phyloP scores from a whole-genome alignment of 2,888 invertebrate genomes.

The Rhingia rostrata region DNA sequence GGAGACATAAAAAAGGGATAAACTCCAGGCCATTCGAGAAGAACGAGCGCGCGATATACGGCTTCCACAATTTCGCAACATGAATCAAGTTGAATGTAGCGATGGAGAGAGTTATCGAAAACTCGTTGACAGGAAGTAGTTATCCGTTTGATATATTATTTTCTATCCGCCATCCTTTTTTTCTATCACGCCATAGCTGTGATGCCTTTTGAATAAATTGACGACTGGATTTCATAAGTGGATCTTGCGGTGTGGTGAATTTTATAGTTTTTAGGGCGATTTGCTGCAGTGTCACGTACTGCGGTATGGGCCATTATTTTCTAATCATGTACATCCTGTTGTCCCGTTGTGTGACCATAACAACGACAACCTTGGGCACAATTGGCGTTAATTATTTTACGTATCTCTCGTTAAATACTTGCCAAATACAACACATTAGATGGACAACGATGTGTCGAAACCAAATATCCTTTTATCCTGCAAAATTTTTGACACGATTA shows the following conservation, averaged over 20 bases:
- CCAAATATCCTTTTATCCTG: slow-evolving; percentile 11
- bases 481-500: slow-evolving; percentile 17
- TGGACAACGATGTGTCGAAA: slow-evolving; percentile 14
- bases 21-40: slow-evolving; percentile 47
- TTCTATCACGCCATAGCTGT: neutral
- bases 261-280: slow-evolving; percentile 33
- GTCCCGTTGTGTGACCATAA: neutral
- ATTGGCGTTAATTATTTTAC: slow-evolving; percentile 30
- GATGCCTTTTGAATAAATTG: slow-evolving; percentile 47
- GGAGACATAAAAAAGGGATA: slow-evolving; percentile 48
- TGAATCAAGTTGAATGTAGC: slow-evolving; percentile 15
- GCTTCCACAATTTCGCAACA: slow-evolving; percentile 24
- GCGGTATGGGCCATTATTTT: slow-evolving; percentile 13
- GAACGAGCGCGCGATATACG: slow-evolving; percentile 30
- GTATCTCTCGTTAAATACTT: slow-evolving; percentile 28
- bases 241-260: neutral
- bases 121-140: slow-evolving; percentile 55
- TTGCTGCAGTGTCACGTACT: slow-evolving; percentile 27
- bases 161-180: neutral
- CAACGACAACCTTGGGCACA: neutral
- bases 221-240: slow-evolving; percentile 31
- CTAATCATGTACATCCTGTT: slow-evolving; percentile 27
- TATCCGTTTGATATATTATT: slow-evolving; percentile 37
- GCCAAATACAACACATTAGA: neutral
- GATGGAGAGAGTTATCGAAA: slow-evolving; percentile 49